Evolutionary conservation across 2,113 vertebrate species (phyloP), one percentile per base, ranked within the genome.

Genomic region (Proterorhinus semilunaris): DNA sequence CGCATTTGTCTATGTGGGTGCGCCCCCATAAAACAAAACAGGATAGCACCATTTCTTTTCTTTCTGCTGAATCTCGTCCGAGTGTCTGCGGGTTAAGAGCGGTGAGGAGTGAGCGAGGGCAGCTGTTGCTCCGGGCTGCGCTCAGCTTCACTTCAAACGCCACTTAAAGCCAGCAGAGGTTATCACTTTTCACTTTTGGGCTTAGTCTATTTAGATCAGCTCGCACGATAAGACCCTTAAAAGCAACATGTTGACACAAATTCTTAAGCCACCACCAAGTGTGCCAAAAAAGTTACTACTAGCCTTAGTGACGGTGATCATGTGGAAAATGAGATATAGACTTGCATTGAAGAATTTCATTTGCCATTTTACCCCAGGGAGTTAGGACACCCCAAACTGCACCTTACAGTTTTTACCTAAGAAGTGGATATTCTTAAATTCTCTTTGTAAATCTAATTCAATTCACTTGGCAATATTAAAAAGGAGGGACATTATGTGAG

Each of bases 61-160:
- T 16, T 15, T 36, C 66, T 12, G 0, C 6, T 7, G 21, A 10
- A 17, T 15, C 16, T 21, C 45, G 66, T 16, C 76, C 59, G 66
- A 36, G 27, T 27, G 6, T 50, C 59, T 49, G 66, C 47, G 61
- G 50, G 58, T 66, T 75, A 2, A 55, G 53, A 47, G 58, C 36
- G 67, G 78, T 71, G 66, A 46, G 16, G 66, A 71, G 53, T 68
- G 74, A 68, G 52, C 17, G 49, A 71, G 70, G 42, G 62, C 85
- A 87, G 85, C 87, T 88, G 88, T 68, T 80, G 69, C 71, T 84
- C 51, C 12, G 6, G 67, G 66, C 54, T 62, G 12, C 74, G 45
- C 9, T n/a, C 8, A 65, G 64, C 48, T 59, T 63, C 77, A 75
- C 70, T 66, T 79, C 69, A 85, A 77, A 75, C 76, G 21, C 54